Percentiles rank a stretch among this genome's conserved stretches.
Conservation (phyloP, 2,797 vertebrate species). For the Anguilla obscura region DNA sequence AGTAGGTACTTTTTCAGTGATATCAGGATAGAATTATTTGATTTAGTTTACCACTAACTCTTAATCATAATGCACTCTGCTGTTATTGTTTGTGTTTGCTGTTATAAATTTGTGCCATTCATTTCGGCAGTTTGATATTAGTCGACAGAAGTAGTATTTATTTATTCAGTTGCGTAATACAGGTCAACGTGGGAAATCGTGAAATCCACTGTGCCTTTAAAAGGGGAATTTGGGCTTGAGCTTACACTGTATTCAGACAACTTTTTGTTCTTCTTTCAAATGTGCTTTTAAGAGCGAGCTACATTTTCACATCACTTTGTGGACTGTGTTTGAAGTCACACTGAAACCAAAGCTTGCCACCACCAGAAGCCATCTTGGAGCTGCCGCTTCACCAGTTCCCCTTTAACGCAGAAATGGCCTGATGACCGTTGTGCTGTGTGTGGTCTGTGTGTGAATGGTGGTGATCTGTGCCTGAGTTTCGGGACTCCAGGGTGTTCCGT, state of each 20-base stretch:
- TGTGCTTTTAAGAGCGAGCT: not conserved
- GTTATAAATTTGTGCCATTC: conserved; percentile 1
- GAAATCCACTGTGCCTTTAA: conserved; percentile 3
- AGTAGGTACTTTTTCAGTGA: conserved; percentile 17
- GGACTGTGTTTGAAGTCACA: not conserved
- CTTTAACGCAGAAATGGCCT: not conserved
- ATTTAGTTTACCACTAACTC: conserved; percentile 7
- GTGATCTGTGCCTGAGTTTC: not conserved
- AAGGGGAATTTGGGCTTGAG: conserved; percentile 2
- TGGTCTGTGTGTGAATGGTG: not conserved
- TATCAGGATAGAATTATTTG: conserved; percentile 1
- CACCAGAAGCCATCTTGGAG: not conserved
- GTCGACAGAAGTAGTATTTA: conserved; percentile 1
- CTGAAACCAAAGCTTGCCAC: not conserved
- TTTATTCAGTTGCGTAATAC: conserved; percentile 11
- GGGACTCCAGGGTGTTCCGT: too few species aligned
- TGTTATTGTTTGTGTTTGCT: conserved; percentile 1
- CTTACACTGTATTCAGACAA: not conserved
- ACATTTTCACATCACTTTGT: conserved; percentile 12
- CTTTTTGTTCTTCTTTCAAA: not conserved
- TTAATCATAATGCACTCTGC: not conserved
- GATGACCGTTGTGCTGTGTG: not conserved
- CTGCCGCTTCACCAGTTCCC: not conserved
- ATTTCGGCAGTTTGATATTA: not conserved
- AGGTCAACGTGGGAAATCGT: not conserved